phyloP scores from a whole-genome alignment of 2,797 vertebrate species.

The Craterocephalus amniculus region DNA sequence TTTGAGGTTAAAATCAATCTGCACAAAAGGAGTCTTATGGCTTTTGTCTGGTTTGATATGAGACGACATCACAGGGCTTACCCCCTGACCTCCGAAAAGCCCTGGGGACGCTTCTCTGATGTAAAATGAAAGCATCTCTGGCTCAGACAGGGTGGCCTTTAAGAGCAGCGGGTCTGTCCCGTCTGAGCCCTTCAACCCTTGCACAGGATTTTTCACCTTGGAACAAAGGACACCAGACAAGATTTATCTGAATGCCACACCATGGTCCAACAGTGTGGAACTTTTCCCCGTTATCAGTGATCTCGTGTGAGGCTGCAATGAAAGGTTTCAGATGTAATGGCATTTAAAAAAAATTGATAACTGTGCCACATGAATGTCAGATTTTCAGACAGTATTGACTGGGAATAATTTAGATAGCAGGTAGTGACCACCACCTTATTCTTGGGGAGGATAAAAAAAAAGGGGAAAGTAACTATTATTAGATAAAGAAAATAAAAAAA shows the following conservation, averaged over 20 bases:
- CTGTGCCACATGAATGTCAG: neutral
- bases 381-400: neutral
- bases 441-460: conserved; percentile 3
- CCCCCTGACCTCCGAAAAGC: conserved; percentile 40
- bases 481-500: neutral
- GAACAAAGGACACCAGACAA: conserved; percentile 24
- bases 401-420: neutral
- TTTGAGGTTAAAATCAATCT: conserved; percentile 13
- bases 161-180: conserved; percentile 34
- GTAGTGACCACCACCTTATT: neutral
- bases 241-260: conserved; percentile 43
- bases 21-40: conserved; percentile 8
- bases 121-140: conserved; percentile 32
- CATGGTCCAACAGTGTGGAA: neutral
- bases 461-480: neutral
- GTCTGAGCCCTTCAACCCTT: conserved; percentile 40
- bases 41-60: conserved; percentile 33
- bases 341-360: conserved; percentile 3
- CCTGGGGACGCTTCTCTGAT: conserved; percentile 49
- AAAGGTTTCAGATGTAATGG: neutral
- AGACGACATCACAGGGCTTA: conserved; percentile 30
- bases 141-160: conserved; percentile 58
- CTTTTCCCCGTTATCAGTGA: conserved; percentile 2
- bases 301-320: neutral
- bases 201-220: conserved; percentile 37